Conservation (phyloP, 2,888 invertebrate species). For the Gnatocerus cornutus region DNA sequence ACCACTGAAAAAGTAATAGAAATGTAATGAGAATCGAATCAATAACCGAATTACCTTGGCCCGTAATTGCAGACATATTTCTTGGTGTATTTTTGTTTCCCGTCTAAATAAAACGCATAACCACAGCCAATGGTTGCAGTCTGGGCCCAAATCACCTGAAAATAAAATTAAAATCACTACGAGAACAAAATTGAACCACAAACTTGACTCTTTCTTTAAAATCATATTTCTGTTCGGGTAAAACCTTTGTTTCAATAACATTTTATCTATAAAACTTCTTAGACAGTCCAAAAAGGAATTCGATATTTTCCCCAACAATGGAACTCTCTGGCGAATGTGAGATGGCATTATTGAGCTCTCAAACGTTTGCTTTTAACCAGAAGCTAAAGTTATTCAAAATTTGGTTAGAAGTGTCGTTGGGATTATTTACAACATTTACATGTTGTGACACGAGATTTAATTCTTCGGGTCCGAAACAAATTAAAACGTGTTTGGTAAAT, state of each 20-base stretch:
- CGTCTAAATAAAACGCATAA: conserved; percentile 86
- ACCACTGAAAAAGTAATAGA: conserved; percentile 72
- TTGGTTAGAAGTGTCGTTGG: too few relatives aligned
- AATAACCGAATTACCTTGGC: conserved; percentile 57
- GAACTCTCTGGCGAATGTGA: conserved; percentile 37
- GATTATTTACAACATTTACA: not conserved
- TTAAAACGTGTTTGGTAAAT: not conserved
- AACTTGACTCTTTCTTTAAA: conserved; percentile 12
- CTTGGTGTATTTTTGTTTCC: conserved; percentile 79
- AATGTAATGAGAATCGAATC: not conserved
- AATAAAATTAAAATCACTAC: not conserved
- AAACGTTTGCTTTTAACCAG: conserved; percentile 26
- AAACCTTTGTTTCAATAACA: conserved; percentile 34
- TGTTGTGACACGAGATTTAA: not conserved
- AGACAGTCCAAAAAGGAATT: conserved; percentile 43
- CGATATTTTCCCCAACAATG: conserved; percentile 44
- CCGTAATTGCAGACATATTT: conserved; percentile 65
- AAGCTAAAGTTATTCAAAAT: not conserved
- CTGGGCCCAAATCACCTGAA: conserved; percentile 90
- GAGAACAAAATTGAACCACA: conserved; percentile 13
- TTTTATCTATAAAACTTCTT: conserved; percentile 38
- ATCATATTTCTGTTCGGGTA: conserved; percentile 17
- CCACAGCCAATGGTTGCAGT: conserved; percentile 91
- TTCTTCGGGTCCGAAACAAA: not conserved
- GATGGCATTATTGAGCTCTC: conserved; percentile 44